Evolutionary conservation across 1,140 invertebrate species (phyloP), one percentile per base, ranked within the genome.

Genomic region (Panagrolaimus sp.): DNA sequence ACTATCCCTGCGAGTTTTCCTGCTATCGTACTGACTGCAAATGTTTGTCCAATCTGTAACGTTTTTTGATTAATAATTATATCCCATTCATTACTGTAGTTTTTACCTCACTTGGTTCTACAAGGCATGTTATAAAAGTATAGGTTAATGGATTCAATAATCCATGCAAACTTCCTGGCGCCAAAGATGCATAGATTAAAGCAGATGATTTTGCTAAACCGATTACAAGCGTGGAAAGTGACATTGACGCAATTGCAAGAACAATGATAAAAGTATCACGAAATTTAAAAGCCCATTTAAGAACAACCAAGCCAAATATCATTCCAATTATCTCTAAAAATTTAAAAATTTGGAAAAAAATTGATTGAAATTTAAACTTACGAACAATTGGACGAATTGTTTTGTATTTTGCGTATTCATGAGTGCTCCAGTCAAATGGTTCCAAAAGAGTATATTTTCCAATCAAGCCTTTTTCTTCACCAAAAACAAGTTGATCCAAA

Each of bases 291-390:
- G 71, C 24, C 32, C 55, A 32, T 28, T 77, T 77, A 26, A 77
- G 67, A 32, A 77, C 62, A 8, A 77, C 21, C 63, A 77, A 55
- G 17, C 76, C 76, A 62, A 77, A 68, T 43, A 73, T n/a, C 69
- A 77, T 71, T 14, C 76, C 76, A 7, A 78, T 21, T 15, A 77
- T 77, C 68, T 77, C 76, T 77, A 43, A 48, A 77, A 70, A 7
- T 1, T 21, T 8, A 5, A 15, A 32, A 24, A 63, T 47, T 64
- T 14, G 12, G 26, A 65, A 24, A 26, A 24, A 21, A 64, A 24
- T 38, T 14, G 1, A 21, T 9, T 43, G 21, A 5, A 64, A 14
- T n/a, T 12, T 15, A 38, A 63, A 74, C 70, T 67, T 63, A 77
- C 76, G 76, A 24, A 68, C 68, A 55, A 77, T 78, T 15, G 76